These are phyloP conservation scores for Drosophila erecta DNA, from an alignment of 1,140 invertebrate species.

Conservation along the genomic window DNA sequence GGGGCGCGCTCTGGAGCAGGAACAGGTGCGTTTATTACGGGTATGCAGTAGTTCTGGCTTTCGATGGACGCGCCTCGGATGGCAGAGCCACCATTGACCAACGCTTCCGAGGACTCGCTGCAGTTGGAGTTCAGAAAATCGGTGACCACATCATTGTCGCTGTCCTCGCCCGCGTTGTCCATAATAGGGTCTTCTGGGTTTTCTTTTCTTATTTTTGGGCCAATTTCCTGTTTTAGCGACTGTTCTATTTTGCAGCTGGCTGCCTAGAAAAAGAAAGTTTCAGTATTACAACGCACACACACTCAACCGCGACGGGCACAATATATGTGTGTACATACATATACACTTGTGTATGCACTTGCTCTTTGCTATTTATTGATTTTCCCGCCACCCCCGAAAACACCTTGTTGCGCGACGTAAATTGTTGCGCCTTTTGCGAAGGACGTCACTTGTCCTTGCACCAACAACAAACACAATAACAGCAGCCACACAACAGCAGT, in stretches of 20 bases:
- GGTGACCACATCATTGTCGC: slow-evolving; percentile 83
- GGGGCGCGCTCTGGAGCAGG: slow-evolving; percentile 11
- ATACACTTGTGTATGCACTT: slow-evolving; percentile 46
- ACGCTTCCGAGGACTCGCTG: slow-evolving; percentile 30
- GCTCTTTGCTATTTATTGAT: slow-evolving; percentile 70
- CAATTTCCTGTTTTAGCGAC: slow-evolving; percentile 41
- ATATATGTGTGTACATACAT: slow-evolving; percentile 19
- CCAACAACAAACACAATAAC: slow-evolving; percentile 39
- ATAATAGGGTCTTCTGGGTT: slow-evolving; percentile 34
- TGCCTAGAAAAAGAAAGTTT: slow-evolving; percentile 77
- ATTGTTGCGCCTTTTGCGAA: slow-evolving; percentile 74
- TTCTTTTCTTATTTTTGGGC: not conserved
- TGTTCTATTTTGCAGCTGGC: slow-evolving; percentile 29
- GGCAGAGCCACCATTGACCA: slow-evolving; percentile 32
- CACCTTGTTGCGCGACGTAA: slow-evolving; percentile 65
- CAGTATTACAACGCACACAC: slow-evolving; percentile 63
- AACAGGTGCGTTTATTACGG: slow-evolving; percentile 68
- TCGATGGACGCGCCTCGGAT: slow-evolving; percentile 45
- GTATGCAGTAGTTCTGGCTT: slow-evolving; percentile 81
- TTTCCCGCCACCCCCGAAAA: slow-evolving; percentile 56
- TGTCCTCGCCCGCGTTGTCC: slow-evolving; percentile 72
- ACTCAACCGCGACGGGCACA: slow-evolving; percentile 20
- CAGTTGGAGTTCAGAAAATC: slow-evolving; percentile 82
- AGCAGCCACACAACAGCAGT: slow-evolving; percentile 25
- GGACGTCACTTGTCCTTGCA: slow-evolving; percentile 70